Percentiles rank a stretch among this genome's conserved stretches.
Evolutionary conservation across 2,888 invertebrate genomes (phyloP).

Genomic region (Frankliniella intonsa): DNA sequence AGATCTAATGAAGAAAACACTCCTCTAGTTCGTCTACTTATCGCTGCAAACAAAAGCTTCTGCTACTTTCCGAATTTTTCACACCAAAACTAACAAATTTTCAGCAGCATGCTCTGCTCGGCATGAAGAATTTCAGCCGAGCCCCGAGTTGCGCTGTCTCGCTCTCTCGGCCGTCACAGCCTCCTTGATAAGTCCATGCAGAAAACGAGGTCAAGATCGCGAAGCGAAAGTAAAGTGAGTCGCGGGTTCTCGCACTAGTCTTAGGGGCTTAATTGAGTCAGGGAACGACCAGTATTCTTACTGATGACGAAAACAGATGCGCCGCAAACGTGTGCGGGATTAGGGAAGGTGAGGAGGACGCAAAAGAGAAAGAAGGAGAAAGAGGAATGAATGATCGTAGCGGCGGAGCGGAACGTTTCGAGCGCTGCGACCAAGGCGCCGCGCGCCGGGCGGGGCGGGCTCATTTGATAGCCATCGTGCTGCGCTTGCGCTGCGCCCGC

Average conservation of each 20-base stretch:
- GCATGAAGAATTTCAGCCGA: slow-evolving; percentile 24
- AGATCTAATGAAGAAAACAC: neutral
- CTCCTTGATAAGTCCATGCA: neutral
- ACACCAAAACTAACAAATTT: slow-evolving; percentile 7
- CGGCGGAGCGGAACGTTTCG: neutral
- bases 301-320: too few species aligned
- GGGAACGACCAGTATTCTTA: too few species aligned
- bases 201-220: slow-evolving; percentile 16
- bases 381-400: neutral
- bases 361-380: neutral
- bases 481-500: neutral
- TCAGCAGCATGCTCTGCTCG: slow-evolving; percentile 6
- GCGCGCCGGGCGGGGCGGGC: neutral
- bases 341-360: neutral
- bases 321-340: too few species aligned
- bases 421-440: too few species aligned
- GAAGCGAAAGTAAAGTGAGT: neutral
- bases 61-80: slow-evolving; percentile 14
- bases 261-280: too few species aligned
- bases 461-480: neutral
- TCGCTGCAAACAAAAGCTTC: slow-evolving; percentile 6
- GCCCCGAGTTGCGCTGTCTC: slow-evolving; percentile 19
- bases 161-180: slow-evolving; percentile 1
- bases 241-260: too few species aligned
- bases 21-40: neutral